Evolutionary conservation across 2,888 invertebrate genomes (phyloP).

Genomic region (Drosophila quinaria): DNA sequence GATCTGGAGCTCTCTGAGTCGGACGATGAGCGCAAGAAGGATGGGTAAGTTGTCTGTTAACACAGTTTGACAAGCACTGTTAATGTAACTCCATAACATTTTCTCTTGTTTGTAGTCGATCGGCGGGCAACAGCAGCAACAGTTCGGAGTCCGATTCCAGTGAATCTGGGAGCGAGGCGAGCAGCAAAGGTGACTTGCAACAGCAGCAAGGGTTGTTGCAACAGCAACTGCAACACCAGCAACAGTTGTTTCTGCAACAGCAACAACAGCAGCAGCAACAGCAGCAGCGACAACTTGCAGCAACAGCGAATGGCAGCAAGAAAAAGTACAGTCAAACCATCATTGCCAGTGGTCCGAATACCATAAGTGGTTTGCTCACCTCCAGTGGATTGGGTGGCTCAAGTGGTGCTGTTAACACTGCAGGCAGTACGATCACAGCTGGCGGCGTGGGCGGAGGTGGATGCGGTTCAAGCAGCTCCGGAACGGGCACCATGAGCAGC

Average conservation of each 20-base stretch:
- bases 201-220: conserved; percentile 47
- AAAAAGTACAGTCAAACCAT: conserved; percentile 75
- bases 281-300: conserved; percentile 14
- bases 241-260: conserved; percentile 28
- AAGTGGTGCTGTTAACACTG: conserved; percentile 9
- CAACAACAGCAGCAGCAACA: conserved; percentile 34
- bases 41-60: conserved; percentile 70
- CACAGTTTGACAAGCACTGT: conserved; percentile 12
- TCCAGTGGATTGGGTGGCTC: conserved; percentile 58
- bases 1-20: conserved; percentile 93
- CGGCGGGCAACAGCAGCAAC: conserved; percentile 87
- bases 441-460: conserved; percentile 25
- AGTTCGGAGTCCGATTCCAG: conserved; percentile 85
- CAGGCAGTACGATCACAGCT: neutral
- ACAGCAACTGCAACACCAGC: conserved; percentile 45
- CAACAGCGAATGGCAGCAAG: conserved; percentile 49
- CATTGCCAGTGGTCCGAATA: conserved; percentile 74
- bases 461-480: conserved; percentile 47
- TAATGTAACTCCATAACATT: neutral
- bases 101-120: conserved; percentile 50
- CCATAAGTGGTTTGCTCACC: conserved; percentile 70
- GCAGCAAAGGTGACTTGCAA: conserved; percentile 80
- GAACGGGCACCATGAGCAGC: conserved; percentile 63
- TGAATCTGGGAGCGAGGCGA: conserved; percentile 85
- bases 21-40: conserved; percentile 89